phyloP scores from a whole-genome alignment of 2,888 invertebrate genomes.

The Drosophila helvetica region DNA sequence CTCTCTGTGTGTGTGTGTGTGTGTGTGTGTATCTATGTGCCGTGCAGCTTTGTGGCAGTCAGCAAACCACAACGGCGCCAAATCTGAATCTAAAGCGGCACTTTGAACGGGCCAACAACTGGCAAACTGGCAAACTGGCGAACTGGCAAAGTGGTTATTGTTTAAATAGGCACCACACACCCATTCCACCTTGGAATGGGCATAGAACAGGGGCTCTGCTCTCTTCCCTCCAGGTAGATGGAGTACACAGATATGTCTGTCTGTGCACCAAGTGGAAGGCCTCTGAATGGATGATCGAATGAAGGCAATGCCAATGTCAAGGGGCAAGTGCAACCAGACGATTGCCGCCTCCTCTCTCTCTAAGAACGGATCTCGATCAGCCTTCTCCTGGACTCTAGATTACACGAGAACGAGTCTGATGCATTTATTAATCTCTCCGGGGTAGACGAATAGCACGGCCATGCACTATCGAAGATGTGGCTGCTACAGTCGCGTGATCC shows the following conservation, averaged over 20 bases:
- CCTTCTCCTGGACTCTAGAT: too few relatives aligned
- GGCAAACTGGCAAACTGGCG: slow-evolving; percentile 45
- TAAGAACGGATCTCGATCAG: too few relatives aligned
- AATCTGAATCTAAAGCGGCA: slow-evolving; percentile 51
- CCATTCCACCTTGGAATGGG: slow-evolving; percentile 26
- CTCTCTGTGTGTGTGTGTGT: slow-evolving; percentile 3
- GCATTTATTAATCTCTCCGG: slow-evolving; percentile 6
- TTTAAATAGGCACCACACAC: slow-evolving; percentile 43
- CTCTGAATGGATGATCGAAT: too few relatives aligned
- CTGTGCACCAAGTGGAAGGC: too few relatives aligned
- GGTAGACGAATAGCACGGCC: slow-evolving; percentile 63
- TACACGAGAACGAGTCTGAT: too few relatives aligned
- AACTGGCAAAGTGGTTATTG: slow-evolving; percentile 47
- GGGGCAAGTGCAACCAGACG: too few relatives aligned
- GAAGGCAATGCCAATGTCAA: too few relatives aligned
- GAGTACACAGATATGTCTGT: too few relatives aligned
- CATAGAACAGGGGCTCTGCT: neutral
- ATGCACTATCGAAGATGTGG: slow-evolving; percentile 74
- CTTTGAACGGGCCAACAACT: slow-evolving; percentile 45
- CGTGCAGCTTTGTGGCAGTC: slow-evolving; percentile 43
- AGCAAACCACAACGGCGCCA: slow-evolving; percentile 54
- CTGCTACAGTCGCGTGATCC: slow-evolving; percentile 66
- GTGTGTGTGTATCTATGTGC: slow-evolving; percentile 17
- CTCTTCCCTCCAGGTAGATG: too few relatives aligned
- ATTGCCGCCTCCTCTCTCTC: too few relatives aligned